Base-by-base conservation (phyloP, 2,113 vertebrate genomes). In the Callithrix jacchus region DNA sequence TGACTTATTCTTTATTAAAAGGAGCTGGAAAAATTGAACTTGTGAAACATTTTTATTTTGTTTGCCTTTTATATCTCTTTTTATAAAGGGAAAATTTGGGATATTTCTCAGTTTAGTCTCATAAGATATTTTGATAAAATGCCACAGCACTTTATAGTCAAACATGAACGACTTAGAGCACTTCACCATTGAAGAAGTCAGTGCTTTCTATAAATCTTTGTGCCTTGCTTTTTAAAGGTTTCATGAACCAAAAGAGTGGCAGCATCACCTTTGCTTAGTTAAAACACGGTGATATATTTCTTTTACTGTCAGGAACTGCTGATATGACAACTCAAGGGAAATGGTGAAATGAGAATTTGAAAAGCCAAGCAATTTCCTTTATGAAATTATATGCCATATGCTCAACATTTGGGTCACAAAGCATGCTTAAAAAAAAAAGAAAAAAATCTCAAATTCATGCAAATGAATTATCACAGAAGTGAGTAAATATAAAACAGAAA, bases 381-480 rank as follows among this genome's bases (percentile, higher is more conserved):
- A 89, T 87, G 49, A 92, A 95, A 95, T 95, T 97, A 79, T 58
- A 96, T 87, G 84, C 83, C 94, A 88, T 97, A 96, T 91, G 74
- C 30, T 97, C 93, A 85, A 94, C 91, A 96, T 98, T 85, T 92
- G 97, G 97, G 42, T 93, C 89, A 40, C 95, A 95, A 96, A 68
- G 0, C 47, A 88, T 11, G 58, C 87, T 96, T 97, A 97, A 93
- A 89, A 91, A 94, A 11, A 71, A 95, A 87, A 94, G 54, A 30
- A 97, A 95, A 56, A 94, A 58, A 47, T 96, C 91, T 97, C 81
- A 97, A 93, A 96, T 87, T 49, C 87, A 93, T 87, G 83, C 64
- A 93, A 97, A 96, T 95, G 77, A 85, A 42, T 82, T 95, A 40
- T 95, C 88, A 93, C 87, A 95, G 96, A 98, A 97, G 71, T 82